Evolutionary conservation across 2,113 vertebrate species (phyloP), one percentile per base, ranked within the genome.

Genomic region (Nerophis ophidion): DNA sequence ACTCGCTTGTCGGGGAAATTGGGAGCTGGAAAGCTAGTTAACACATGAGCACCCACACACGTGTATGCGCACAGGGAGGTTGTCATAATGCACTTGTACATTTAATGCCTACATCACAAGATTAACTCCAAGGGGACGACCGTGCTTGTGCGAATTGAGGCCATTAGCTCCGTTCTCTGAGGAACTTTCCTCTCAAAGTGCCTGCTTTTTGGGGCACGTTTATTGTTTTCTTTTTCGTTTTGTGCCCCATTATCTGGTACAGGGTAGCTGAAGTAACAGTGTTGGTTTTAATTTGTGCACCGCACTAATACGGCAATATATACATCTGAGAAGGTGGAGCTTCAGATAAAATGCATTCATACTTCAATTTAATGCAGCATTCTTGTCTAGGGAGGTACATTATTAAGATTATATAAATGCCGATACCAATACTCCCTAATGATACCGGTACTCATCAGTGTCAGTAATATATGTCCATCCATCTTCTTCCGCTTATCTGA

Each of bases 21-120:
- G 40, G 26, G 40, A 44, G 40, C 40, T 17, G 54, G 38, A 42
- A 54, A 48, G 68, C 60, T 60, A 68, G 65, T 40, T 65, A 58
- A 66, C 74, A 60, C 66, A 54, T 50, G 46, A 4, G 60, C 72
- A 62, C 52, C 63, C 71, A n/a, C 57, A 61, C 67, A 56, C 35
- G 35, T 7, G 26, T 1, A 11, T 50, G 50, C n/a, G 8, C 7
- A 33, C 35, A n/a, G 50, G 59, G 9, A 63, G 51, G 33, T 17
- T 14, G 49, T 17, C 33, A 66, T 48, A 61, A 65, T 1, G 48
- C 17, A 35, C 40, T 15, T 38, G 42, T 40, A 40, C 48, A 36
- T 51, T 40, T 63, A 56, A 60, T 48, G 38, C 33, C 54, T 60
- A 70, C 58, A 65, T 59, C 35, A 63, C 10, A 38, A 15, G 49